Evolutionary conservation across 1,140 invertebrate species (phyloP), one percentile per base, ranked within the genome.

Genomic region (Drosophila virilis): DNA sequence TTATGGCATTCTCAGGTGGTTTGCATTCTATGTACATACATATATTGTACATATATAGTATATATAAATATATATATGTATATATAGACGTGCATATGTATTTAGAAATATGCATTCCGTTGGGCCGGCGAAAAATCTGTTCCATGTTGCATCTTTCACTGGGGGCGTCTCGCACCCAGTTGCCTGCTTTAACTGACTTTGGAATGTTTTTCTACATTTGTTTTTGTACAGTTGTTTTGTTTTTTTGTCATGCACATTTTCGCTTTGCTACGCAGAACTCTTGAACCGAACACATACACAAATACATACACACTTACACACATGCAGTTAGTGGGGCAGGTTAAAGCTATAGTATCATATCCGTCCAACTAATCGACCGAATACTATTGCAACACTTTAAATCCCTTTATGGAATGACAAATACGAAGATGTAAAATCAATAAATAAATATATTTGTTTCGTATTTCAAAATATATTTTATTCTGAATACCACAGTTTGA

Each of bases 1-100:
- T 69, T 64, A 57, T 60, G 72, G 40, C 84, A 86, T 86, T 88
- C 82, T 77, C 82, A 86, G 82, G 79, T 86, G 82, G 83, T 86
- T 86, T 86, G 42, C 54, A 17, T 46, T 54, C 46, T 67, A 51
- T 32, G 57, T 46, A 38, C n/a, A 37, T 8, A 54, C 6, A n/a
- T 51, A 55, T 48, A 2, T 17, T 2, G 22, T 22, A 22, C 22
- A 22, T 55, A 37, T 50, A 35, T 50, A 15, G 28, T 55, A 15
- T 13, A 15, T 58, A 58, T 32, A 58, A 48, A 17, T 38, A 52
- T 33, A 37, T 52, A 8, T 10, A 10, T n/a, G 12, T n/a, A n/a
- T n/a, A n/a, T n/a, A n/a, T n/a, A n/a, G n/a, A n/a, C 4, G 12
- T 9, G 28, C 15, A 45, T 60, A 35, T 60, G 9, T 48, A 37